Evolutionary conservation across 1,140 invertebrate genomes (phyloP).

Genomic region (Drosophila sp.): DNA sequence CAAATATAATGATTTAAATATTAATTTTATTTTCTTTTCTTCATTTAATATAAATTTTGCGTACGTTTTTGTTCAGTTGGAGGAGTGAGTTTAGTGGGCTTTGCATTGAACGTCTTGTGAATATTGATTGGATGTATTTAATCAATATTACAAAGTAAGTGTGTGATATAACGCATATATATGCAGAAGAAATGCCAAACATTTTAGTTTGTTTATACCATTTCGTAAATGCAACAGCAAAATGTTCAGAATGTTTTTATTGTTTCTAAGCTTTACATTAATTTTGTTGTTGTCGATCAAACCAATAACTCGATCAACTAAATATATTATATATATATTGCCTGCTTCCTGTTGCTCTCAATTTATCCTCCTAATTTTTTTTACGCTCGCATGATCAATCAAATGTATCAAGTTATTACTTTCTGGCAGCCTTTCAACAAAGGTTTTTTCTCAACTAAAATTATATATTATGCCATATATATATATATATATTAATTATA

Average conservation of each 20-base stretch:
- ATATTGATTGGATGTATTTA: neutral
- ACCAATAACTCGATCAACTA: neutral
- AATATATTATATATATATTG: conserved; percentile 4
- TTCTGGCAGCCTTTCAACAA: conserved; percentile 62
- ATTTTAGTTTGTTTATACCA: neutral
- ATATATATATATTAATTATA: conserved; percentile 55
- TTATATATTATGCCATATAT: conserved; percentile 63
- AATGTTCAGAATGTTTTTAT: conserved; percentile 13
- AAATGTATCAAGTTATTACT: conserved; percentile 40
- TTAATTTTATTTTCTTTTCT: conserved; percentile 42
- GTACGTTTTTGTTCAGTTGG: conserved; percentile 49
- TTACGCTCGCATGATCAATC: conserved; percentile 22
- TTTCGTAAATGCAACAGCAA: conserved; percentile 20
- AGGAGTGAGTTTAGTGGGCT: conserved; percentile 34
- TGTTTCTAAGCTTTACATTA: neutral
- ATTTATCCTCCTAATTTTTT: neutral
- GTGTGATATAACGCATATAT: conserved; percentile 4
- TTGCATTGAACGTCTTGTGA: neutral
- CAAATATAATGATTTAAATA: conserved; percentile 52
- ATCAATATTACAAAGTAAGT: neutral
- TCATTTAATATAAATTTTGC: conserved; percentile 59
- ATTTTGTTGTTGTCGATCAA: neutral
- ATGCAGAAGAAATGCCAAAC: neutral
- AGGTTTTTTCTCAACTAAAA: conserved; percentile 64
- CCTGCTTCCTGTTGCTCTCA: neutral